phyloP scores from a whole-genome alignment of 2,797 vertebrate genomes.

The Schizothorax lantsangensis region DNA sequence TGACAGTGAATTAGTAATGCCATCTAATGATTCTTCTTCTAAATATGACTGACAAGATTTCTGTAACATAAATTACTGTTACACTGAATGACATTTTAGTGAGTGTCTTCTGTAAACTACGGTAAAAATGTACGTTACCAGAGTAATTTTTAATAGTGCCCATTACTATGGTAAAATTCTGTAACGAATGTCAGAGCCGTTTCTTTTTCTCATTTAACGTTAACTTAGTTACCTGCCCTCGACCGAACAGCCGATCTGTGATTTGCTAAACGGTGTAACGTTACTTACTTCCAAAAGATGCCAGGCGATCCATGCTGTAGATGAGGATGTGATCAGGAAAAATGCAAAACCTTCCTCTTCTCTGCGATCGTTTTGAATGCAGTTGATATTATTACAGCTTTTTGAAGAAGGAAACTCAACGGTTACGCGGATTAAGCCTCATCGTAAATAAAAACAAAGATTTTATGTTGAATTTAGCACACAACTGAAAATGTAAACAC shows the following conservation, averaged over 20 bases:
- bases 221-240: neutral
- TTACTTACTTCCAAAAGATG: constrained; percentile 79
- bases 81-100: neutral
- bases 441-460: neutral
- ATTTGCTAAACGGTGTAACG: neutral
- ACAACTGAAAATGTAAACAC: constrained; percentile 6
- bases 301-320: constrained; percentile 75
- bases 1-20: too few relatives aligned
- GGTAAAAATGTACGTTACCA: neutral
- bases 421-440: neutral
- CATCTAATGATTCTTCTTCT: too few relatives aligned
- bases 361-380: neutral
- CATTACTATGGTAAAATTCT: neutral
- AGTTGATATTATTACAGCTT: neutral
- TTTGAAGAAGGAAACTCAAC: neutral
- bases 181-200: neutral
- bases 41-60: neutral
- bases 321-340: neutral
- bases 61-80: neutral
- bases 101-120: neutral
- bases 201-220: neutral
- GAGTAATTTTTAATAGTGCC: neutral
- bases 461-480: neutral
- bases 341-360: neutral
- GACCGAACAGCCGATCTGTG: neutral